phyloP scores from a whole-genome alignment of 2,888 invertebrate genomes.

The Latrodectus hesperus region DNA sequence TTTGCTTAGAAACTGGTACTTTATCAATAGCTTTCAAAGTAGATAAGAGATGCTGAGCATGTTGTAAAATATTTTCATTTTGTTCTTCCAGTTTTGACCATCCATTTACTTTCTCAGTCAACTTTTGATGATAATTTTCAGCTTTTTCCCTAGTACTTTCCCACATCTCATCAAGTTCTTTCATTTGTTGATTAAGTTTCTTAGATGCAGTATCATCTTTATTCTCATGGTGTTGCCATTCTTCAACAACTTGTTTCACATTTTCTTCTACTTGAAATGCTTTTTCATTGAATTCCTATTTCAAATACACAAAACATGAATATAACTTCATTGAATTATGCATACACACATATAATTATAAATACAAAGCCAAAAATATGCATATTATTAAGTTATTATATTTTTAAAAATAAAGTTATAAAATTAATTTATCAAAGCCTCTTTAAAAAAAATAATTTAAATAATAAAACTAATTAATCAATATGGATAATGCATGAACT shows the following conservation, averaged over 20 bases:
- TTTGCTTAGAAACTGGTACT: constrained; percentile 36
- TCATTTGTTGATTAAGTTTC: constrained; percentile 62
- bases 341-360: too few species aligned
- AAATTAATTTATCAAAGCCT: too few species aligned
- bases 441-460: too few species aligned
- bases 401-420: too few species aligned
- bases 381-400: too few species aligned
- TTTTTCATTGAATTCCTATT: constrained; percentile 55
- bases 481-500: too few species aligned
- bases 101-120: constrained; percentile 27
- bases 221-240: constrained; percentile 25
- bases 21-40: constrained; percentile 56
- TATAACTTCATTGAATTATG: not conserved
- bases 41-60: constrained; percentile 31
- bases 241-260: constrained; percentile 49
- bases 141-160: constrained; percentile 46
- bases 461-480: too few species aligned
- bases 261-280: constrained; percentile 49
- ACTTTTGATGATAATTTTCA: constrained; percentile 38
- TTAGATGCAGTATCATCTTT: constrained; percentile 17
- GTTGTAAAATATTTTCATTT: constrained; percentile 24
- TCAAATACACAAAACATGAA: not conserved
- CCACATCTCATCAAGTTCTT: constrained; percentile 61
- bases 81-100: constrained; percentile 51
- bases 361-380: too few species aligned